These are phyloP conservation scores for Portevinia maculata DNA, from an alignment of 2,888 invertebrate species.

Conservation along the genomic window DNA sequence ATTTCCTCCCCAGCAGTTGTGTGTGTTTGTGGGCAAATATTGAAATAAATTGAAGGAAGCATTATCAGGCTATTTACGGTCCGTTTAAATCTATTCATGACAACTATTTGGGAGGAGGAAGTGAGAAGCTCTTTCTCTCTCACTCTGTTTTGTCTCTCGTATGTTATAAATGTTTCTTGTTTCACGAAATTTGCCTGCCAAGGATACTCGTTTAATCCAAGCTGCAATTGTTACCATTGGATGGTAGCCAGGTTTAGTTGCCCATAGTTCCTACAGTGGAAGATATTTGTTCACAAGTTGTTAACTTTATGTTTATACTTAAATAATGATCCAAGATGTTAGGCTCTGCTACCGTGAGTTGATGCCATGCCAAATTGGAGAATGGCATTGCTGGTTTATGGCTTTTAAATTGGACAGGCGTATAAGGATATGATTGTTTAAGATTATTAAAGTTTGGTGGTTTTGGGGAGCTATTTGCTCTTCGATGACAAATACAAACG, in stretches of 20 bases:
- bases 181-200: conserved; percentile 56
- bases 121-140: neutral
- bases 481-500: no score
- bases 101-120: conserved; percentile 20
- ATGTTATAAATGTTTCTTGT: conserved; percentile 29
- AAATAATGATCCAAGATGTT: conserved; percentile 53
- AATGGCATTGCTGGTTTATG: conserved; percentile 48
- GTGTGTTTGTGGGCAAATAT: conserved; percentile 69
- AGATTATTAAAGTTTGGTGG: no score
- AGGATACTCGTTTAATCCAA: no score
- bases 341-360: conserved; percentile 21
- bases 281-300: conserved; percentile 61
- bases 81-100: conserved; percentile 74
- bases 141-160: neutral
- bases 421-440: neutral
- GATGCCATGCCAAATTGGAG: conserved; percentile 58
- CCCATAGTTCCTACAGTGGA: conserved; percentile 15
- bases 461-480: no score
- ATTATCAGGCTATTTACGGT: conserved; percentile 74
- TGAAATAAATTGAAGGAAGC: conserved; percentile 74
- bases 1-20: conserved; percentile 52
- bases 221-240: conserved; percentile 68
- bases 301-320: conserved; percentile 49
- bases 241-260: conserved; percentile 59
- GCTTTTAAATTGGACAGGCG: conserved; percentile 50